Base-by-base conservation (phyloP, 2,797 vertebrate species). In the Accipiter superciliosus region DNA sequence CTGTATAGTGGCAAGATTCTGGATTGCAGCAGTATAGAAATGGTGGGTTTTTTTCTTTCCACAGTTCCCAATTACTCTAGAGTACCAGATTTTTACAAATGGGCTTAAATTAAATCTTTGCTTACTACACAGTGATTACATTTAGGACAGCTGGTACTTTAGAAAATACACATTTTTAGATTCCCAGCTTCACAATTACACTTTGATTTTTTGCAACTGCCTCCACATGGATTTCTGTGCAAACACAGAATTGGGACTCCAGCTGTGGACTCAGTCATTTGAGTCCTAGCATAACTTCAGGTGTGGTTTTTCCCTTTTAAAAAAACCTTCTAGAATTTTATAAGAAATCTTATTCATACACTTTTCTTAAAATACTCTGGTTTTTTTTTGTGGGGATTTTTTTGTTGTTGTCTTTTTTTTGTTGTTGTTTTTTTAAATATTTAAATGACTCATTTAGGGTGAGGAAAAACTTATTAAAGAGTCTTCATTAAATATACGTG, bases 121-220 rank as follows among this genome's bases (percentile, higher is more conserved):
- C 69, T 96, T 66, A 53, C 62, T 80, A 59, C 50, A 71, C 53
- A 59, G 35, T 78, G 89, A 82, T 89, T 93, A 39, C 87, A 69
- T 90, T 94, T 93, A 90, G 63, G 70, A 78, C 67, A 93, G 42
- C 66, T 93, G 89, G 53, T 92, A n/a, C 81, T 91, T 94, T 39
- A 83, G 81, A 86, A 93, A 92, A 78, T 39, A 31, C 22, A 49
- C 25, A 39, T 90, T 90, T 95, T 93, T 89, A 40, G 69, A 47
- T 93, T 74, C 62, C 39, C 53, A 71, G 35, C 45, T 86, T 95
- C 81, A 87, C 86, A 92, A 86, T 96, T 96, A 59, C 25, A 17
- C 83, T 91, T 96, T 15, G 29, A 67, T 83, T 93, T 94, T 94
- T 92, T 84, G n/a, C 49, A 90, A 44, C 66, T 76, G 33, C 61